Percentiles rank a stretch among this genome's conserved stretches.
Evolutionary conservation across 2,113 vertebrate genomes (phyloP).

Genomic region (Periophthalmodon schlosseri): DNA sequence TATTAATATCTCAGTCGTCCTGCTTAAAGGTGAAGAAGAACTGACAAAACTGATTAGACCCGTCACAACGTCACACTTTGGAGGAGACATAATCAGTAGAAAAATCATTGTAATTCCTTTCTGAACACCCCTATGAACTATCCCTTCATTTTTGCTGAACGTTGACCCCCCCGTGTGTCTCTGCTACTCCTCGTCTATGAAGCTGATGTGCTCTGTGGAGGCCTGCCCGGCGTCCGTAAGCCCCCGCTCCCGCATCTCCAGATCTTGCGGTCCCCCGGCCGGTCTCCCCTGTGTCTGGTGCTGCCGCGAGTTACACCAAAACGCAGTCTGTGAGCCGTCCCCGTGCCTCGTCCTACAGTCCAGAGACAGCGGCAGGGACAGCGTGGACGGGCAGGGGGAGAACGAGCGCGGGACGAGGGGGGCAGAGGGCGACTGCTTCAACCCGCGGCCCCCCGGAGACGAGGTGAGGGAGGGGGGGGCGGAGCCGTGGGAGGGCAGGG

Average conservation of each 20-base stretch:
- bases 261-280: constrained; percentile 55
- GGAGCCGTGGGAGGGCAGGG: constrained; percentile 60
- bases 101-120: not conserved
- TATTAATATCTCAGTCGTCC: not conserved
- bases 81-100: not conserved
- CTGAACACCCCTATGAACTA: not conserved
- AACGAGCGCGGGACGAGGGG: constrained; percentile 14
- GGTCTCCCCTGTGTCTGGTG: constrained; percentile 14
- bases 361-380: constrained; percentile 58
- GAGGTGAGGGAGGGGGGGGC: constrained; percentile 71
- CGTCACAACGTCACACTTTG: not conserved
- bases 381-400: constrained; percentile 48
- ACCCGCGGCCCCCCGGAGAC: constrained; percentile 62
- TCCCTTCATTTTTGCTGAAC: constrained; percentile 8
- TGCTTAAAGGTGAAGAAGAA: no score
- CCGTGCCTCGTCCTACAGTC: constrained; percentile 41
- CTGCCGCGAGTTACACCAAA: constrained; percentile 44
- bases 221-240: constrained; percentile 37
- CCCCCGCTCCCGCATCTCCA: constrained; percentile 77
- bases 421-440: constrained; percentile 23
- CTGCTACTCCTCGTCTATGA: constrained; percentile 80
- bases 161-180: not conserved
- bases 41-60: not conserved
- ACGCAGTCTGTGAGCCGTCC: constrained; percentile 29
- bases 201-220: constrained; percentile 76